A percentile compares a stretch with the other conserved stretches of the same genome.
phyloP scores from a whole-genome alignment of 2,113 vertebrate species.

The Rallus limicola region DNA sequence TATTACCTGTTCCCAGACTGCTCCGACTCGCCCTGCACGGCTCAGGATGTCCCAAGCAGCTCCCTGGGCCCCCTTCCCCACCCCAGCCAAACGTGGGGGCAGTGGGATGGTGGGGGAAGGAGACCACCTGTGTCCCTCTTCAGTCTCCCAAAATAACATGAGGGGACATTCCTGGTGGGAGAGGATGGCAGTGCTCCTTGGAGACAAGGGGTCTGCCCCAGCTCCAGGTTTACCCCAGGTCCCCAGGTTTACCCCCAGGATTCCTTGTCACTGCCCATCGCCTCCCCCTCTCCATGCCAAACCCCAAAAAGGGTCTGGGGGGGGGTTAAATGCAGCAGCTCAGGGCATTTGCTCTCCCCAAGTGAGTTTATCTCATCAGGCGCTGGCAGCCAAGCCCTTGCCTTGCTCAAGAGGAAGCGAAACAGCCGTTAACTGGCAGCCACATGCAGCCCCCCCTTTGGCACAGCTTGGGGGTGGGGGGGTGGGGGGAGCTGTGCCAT shows the following conservation, averaged over 20 bases:
- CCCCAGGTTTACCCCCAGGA: no score
- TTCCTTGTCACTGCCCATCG: background rate
- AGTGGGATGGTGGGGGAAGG: no score
- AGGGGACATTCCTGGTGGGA: background rate
- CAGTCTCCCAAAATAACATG: background rate
- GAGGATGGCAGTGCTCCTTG: background rate
- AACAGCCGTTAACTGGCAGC: background rate
- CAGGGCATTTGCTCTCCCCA: background rate
- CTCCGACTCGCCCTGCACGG: background rate
- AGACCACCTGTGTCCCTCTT: rapidly evolving
- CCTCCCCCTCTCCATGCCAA: background rate
- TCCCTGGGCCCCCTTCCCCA: background rate
- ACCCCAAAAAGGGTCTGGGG: rapidly evolving
- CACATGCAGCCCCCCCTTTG: background rate
- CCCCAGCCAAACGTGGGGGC: background rate
- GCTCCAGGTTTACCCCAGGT: no score
- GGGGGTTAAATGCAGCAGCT: background rate
- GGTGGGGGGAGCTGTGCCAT: no score
- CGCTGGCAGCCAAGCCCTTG: background rate
- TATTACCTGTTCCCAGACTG: constrained; percentile 1
- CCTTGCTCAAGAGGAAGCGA: background rate
- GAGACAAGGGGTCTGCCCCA: background rate
- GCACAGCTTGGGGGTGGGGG: background rate
- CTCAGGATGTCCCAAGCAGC: background rate
- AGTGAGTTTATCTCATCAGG: background rate